Base-by-base conservation (phyloP, 2,797 vertebrate species). In the Bucorvus abyssinicus region DNA sequence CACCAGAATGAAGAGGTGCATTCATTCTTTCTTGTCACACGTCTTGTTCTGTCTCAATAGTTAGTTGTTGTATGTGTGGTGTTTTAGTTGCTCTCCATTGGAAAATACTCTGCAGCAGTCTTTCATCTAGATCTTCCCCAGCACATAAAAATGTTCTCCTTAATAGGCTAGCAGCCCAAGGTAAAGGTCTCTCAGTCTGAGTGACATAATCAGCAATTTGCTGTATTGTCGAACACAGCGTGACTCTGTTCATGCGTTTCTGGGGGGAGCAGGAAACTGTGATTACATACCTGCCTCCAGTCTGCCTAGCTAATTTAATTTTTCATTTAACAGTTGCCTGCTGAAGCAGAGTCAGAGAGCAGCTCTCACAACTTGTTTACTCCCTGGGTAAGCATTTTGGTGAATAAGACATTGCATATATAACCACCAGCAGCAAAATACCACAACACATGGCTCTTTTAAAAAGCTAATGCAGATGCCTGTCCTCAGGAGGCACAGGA, bases 281-380 rank as follows among this genome's bases (percentile, higher is more conserved):
- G n/a, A 75, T 76, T 87, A 50, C 21, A 23, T 44, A 55, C 36
- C 67, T 91, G 84, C 65, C 84, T 91, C 53, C 38, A 29, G 64
- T 44, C 70, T 92, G 70, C 67, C 79, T 59, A 20, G 7, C 67
- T 77, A 63, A 85, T 94, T 89, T 76, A 9, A 63, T 69, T 86
- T 76, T 60, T 71, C 81, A 55, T 85, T 91, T 83, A 69, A 67
- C 26, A 87, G 76, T 36, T 12, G 1, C 61, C 60, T 50, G 76
- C 68, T 80, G 84, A 82, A 82, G 75, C 71, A 18, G 73, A 84
- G 57, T 65, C 84, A 89, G 87, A 80, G 22, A 74, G 68, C 52
- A 83, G 59, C 75, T 55, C 88, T 42, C 36, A 42, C 21, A 67
- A 63, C 45, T 82, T 64, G 12, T 60, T 59, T 71, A 60, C 83